Evolutionary conservation across 2,113 vertebrate genomes (phyloP).

Genomic region (Callipepla squamata): DNA sequence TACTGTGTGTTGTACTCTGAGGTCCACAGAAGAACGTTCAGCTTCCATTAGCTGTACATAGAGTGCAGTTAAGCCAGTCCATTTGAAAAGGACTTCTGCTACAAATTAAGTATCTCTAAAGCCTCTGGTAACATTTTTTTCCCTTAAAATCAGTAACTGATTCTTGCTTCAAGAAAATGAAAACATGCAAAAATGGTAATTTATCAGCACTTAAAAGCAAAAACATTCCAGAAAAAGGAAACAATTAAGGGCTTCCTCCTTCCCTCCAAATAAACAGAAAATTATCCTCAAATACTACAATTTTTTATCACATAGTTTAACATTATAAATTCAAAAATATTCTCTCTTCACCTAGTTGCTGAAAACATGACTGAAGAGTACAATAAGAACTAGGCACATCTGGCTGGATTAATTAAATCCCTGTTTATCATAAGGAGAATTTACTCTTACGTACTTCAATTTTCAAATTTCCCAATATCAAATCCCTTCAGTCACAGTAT

Average conservation of each 20-base stretch:
- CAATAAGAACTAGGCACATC: neutral
- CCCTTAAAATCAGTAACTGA: neutral
- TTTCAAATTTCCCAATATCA: neutral
- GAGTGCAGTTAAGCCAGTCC: neutral
- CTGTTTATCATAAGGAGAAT: neutral
- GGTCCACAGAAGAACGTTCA: neutral
- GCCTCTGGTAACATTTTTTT: neutral
- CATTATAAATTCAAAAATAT: neutral
- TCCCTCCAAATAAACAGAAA: neutral
- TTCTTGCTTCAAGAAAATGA: neutral
- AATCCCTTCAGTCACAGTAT: neutral
- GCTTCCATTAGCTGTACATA: neutral
- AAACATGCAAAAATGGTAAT: neutral
- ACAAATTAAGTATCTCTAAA: neutral
- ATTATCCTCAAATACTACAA: neutral
- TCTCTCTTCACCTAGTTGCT: neutral
- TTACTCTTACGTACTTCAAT: neutral
- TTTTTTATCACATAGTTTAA: neutral
- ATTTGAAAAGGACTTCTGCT: neutral
- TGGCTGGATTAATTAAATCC: slow-evolving; percentile 4
- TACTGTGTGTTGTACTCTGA: neutral
- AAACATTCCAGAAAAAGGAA: neutral
- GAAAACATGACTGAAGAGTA: neutral
- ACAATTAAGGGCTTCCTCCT: neutral
- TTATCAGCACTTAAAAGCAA: neutral